Evolutionary conservation across 2,113 vertebrate species (phyloP).

Genomic region (Amblyornis subalaris): DNA sequence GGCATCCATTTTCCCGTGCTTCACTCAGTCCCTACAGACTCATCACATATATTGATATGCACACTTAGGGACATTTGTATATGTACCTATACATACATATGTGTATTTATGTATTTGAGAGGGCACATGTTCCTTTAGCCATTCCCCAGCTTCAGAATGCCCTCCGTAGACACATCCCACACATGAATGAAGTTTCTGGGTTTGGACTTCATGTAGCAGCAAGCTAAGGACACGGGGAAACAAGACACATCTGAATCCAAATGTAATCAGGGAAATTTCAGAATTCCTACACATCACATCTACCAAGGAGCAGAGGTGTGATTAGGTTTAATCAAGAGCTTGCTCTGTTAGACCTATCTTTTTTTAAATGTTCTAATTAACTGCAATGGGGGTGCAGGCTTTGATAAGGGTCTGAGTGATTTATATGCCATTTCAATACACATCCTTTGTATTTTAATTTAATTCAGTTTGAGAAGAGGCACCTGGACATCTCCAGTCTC

Average conservation of each 20-base stretch:
- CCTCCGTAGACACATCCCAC: background rate
- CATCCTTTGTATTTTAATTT: background rate
- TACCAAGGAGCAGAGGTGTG: background rate
- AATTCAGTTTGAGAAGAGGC: background rate
- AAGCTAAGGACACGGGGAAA: background rate
- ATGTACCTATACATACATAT: accelerated
- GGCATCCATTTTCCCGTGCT: background rate
- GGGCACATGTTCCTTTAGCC: background rate
- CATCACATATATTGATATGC: background rate
- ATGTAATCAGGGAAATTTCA: background rate
- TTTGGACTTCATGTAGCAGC: background rate
- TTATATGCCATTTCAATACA: background rate
- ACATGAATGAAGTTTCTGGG: background rate
- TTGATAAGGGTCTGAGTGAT: background rate
- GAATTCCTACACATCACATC: background rate
- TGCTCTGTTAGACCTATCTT: background rate
- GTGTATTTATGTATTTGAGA: background rate
- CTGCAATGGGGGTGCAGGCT: background rate
- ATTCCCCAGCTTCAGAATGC: background rate
- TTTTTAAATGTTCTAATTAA: background rate
- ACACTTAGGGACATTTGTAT: background rate
- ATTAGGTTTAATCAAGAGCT: background rate
- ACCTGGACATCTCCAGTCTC: background rate
- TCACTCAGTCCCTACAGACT: background rate
- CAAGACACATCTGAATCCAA: background rate